Conservation (phyloP, 1,140 invertebrate species). For the Glomeris maerens region DNA sequence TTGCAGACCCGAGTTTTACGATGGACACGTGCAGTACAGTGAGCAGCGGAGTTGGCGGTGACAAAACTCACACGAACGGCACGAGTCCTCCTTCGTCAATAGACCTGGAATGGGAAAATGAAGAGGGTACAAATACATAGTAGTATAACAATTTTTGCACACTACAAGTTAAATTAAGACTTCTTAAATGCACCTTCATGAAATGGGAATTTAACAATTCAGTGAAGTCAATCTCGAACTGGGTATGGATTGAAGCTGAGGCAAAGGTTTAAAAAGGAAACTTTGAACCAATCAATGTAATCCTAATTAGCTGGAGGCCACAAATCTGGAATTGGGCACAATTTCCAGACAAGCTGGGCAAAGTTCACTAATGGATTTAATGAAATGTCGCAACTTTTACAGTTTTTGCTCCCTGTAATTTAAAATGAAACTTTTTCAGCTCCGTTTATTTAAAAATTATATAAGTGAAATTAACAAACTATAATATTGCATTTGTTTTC, state of each 20-base stretch:
- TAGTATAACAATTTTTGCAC: neutral
- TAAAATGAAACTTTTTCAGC: no score
- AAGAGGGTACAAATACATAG: slow-evolving; percentile 22
- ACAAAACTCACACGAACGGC: neutral
- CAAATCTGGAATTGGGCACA: no score
- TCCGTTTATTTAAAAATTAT: no score
- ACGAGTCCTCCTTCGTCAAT: slow-evolving; percentile 38
- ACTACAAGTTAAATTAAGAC: neutral
- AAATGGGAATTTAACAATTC: no score
- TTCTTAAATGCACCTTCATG: no score
- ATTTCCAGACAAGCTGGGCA: no score
- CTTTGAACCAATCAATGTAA: neutral
- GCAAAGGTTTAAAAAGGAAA: neutral
- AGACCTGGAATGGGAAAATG: slow-evolving; percentile 45
- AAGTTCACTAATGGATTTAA: no score
- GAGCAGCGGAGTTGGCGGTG: neutral
- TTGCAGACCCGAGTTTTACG: neutral
- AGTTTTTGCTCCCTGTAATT: no score
- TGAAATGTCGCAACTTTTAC: no score
- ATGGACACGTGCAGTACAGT: neutral
- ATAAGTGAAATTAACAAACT: no score
- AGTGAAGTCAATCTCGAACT: no score
- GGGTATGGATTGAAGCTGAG: neutral
- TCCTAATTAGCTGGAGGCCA: neutral
- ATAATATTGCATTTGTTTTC: no score